Percentiles rank a stretch among this genome's conserved stretches.
These are phyloP conservation scores for Drosophila glabriapex DNA, from an alignment of 2,888 invertebrate species.

Conservation along the genomic window DNA sequence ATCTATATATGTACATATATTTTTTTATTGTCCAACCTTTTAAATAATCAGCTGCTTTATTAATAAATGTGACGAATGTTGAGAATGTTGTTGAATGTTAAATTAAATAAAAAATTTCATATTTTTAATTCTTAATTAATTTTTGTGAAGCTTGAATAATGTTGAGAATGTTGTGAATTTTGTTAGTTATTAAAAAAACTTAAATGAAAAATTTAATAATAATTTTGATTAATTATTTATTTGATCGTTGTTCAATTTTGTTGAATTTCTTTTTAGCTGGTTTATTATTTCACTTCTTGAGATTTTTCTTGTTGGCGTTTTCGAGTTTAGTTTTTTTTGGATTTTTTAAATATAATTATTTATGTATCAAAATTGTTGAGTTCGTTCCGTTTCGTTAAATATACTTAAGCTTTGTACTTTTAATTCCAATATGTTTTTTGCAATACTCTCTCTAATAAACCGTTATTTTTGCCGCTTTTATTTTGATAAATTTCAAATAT, in stretches of 20 bases:
- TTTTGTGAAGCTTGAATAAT: not conserved
- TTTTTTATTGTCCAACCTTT: not conserved
- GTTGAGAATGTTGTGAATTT: not conserved
- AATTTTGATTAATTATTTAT: not conserved
- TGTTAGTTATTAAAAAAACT: not conserved
- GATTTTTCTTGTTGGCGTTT: not conserved
- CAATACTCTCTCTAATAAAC: conserved; percentile 22
- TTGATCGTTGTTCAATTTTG: not conserved
- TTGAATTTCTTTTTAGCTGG: not conserved
- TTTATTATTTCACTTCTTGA: not conserved
- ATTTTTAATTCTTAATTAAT: not conserved
- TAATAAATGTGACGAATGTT: not conserved
- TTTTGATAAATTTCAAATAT: conserved; percentile 4
- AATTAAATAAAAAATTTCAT: not conserved
- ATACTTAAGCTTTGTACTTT: conserved; percentile 67
- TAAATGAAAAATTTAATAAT: not conserved
- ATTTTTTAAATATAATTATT: not conserved
- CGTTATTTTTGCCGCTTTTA: conserved; percentile 32
- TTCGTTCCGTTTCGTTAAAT: conserved; percentile 41
- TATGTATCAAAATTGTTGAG: conserved; percentile 35
- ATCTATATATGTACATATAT: not conserved
- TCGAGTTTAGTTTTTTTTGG: not conserved
- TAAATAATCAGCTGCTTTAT: not conserved
- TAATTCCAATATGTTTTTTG: conserved; percentile 71
- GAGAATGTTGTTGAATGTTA: too few relatives aligned